These are phyloP conservation scores for Protaetia brevitarsis DNA, from an alignment of 1,140 invertebrate genomes.

Conservation along the genomic window DNA sequence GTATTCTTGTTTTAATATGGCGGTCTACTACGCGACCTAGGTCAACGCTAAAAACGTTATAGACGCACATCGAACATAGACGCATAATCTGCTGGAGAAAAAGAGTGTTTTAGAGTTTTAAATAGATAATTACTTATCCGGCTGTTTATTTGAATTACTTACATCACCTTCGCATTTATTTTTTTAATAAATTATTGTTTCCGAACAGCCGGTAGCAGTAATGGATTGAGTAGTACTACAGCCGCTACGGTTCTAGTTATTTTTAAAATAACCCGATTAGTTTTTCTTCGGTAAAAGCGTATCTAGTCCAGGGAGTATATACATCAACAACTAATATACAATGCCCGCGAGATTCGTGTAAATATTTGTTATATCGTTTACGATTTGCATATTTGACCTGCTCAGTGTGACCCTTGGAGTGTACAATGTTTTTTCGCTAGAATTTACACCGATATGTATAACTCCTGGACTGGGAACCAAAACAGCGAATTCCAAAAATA, in stretches of 20 bases:
- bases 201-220: not conserved
- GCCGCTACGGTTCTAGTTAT: not conserved
- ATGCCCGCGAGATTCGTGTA: not conserved
- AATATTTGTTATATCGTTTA: slow-evolving; percentile 5
- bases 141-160: slow-evolving; percentile 20
- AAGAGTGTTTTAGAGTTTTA: slow-evolving; percentile 1
- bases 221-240: not conserved
- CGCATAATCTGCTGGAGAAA: not conserved
- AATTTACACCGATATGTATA: no score
- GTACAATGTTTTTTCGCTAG: not conserved
- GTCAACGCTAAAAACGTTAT: slow-evolving; percentile 20
- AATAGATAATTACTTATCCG: slow-evolving; percentile 22
- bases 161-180: slow-evolving; percentile 16
- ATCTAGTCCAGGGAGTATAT: not conserved
- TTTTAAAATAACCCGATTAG: not conserved
- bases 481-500: no score
- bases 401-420: not conserved
- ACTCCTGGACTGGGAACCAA: no score
- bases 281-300: not conserved
- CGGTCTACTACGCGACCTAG: slow-evolving; percentile 25
- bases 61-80: not conserved
- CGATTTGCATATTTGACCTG: not conserved
- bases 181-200: slow-evolving; percentile 22
- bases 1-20: not conserved
- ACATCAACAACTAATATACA: not conserved